phyloP scores from a whole-genome alignment of 1,140 invertebrate genomes.

The Anoplophora glabripennis region DNA sequence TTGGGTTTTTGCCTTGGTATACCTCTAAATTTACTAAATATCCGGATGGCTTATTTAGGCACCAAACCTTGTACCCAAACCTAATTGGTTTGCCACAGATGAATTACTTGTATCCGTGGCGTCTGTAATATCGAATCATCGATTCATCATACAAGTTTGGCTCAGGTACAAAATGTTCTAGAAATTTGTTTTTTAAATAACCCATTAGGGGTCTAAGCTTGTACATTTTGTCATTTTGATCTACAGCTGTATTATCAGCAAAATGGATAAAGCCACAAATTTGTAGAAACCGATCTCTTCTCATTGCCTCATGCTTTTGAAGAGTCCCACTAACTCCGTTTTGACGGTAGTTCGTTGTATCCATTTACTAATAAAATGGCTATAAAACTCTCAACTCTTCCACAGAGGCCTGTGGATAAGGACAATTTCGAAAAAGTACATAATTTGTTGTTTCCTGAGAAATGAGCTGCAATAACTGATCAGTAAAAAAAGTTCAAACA shows the following conservation, averaged over 20 bases:
- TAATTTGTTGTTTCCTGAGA: conserved; percentile 5
- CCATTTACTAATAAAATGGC: too few relatives aligned
- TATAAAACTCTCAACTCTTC: conserved; percentile 5
- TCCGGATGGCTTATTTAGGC: not conserved
- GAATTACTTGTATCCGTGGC: conserved; percentile 30
- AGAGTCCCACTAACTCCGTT: too few relatives aligned
- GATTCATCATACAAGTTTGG: conserved; percentile 1
- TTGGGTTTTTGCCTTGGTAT: conserved; percentile 34
- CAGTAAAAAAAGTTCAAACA: too few relatives aligned
- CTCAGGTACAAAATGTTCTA: not conserved
- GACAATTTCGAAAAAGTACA: conserved; percentile 5
- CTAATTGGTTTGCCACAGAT: conserved; percentile 27
- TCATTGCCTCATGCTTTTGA: too few relatives aligned
- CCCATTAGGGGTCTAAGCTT: not conserved
- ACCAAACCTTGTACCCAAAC: conserved; percentile 25
- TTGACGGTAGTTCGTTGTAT: too few relatives aligned
- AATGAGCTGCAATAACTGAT: conserved; percentile 9
- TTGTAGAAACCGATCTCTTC: too few relatives aligned
- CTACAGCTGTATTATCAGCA: too few relatives aligned
- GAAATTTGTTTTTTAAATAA: conserved; percentile 7
- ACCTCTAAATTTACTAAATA: conserved; percentile 15
- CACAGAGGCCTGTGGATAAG: not conserved
- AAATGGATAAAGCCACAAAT: too few relatives aligned
- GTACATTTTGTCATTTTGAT: conserved; percentile 12
- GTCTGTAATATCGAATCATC: conserved; percentile 24